Evolutionary conservation across 2,888 invertebrate genomes (phyloP).

Genomic region (Operophtera brumata): DNA sequence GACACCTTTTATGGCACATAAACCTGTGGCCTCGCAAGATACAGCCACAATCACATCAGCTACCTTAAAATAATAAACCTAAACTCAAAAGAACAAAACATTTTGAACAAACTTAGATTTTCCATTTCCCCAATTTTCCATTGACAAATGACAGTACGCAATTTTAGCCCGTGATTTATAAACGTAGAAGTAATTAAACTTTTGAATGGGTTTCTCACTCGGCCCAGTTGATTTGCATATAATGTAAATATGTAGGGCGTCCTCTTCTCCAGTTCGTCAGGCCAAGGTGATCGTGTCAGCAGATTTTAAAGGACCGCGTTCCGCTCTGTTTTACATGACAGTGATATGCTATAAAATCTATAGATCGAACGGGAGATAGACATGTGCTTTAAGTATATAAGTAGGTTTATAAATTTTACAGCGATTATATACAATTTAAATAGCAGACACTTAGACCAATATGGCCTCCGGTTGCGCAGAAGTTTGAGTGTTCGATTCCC

Average conservation of each 20-base stretch:
- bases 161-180: conserved; percentile 21
- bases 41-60: conserved; percentile 1
- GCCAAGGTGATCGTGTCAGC: conserved; percentile 45
- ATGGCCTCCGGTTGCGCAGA: too few species aligned
- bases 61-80: conserved; percentile 18
- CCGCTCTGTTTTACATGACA: conserved; percentile 7
- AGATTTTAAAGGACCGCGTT: conserved; percentile 47
- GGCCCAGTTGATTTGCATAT: conserved; percentile 44
- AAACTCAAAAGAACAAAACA: conserved; percentile 17
- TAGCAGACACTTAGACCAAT: too few species aligned
- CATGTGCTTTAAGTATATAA: too few species aligned
- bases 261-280: conserved; percentile 41
- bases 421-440: too few species aligned
- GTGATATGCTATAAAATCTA: not conserved
- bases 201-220: conserved; percentile 51
- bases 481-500: too few species aligned
- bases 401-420: too few species aligned
- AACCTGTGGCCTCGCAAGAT: conserved; percentile 19
- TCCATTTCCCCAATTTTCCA: conserved; percentile 9
- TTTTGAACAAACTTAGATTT: conserved; percentile 3
- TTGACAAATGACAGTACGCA: conserved; percentile 13
- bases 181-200: conserved; percentile 48
- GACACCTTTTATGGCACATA: conserved; percentile 28
- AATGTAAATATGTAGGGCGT: conserved; percentile 53
- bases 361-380: not conserved